Percentiles rank a stretch among this genome's conserved stretches.
phyloP scores from a whole-genome alignment of 1,140 invertebrate species.

The Ooceraea biroi region DNA sequence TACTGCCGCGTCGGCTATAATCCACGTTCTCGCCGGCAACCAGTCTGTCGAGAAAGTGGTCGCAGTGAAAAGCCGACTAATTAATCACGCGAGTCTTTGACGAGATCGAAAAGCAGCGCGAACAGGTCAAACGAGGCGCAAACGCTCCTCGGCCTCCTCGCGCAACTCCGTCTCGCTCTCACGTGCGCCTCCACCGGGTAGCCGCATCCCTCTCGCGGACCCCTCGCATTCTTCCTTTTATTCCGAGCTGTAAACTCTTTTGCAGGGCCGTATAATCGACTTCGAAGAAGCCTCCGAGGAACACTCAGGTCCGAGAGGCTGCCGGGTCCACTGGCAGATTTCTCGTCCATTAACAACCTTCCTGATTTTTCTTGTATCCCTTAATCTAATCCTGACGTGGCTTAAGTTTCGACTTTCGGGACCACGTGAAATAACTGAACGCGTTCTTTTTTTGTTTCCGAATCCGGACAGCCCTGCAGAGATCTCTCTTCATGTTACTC shows the following conservation, averaged over 20 bases:
- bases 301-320: background rate
- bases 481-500: background rate
- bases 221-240: background rate
- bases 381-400: too few relatives aligned
- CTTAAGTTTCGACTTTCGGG: background rate
- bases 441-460: background rate
- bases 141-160: slow-evolving; percentile 38
- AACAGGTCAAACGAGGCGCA: slow-evolving; percentile 64
- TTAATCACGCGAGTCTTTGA: slow-evolving; percentile 63
- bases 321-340: background rate
- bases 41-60: slow-evolving; percentile 56
- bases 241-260: slow-evolving; percentile 1
- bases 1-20: slow-evolving; percentile 65
- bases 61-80: slow-evolving; percentile 56
- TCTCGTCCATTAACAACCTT: background rate
- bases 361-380: background rate
- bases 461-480: background rate
- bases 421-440: background rate
- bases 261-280: slow-evolving; percentile 35
- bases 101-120: slow-evolving; percentile 61
- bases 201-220: background rate
- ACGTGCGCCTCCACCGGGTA: background rate
- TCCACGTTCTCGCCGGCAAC: slow-evolving; percentile 63
- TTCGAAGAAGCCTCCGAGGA: background rate
- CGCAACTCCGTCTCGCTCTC: slow-evolving; percentile 34